phyloP scores from a whole-genome alignment of 2,797 vertebrate genomes.

The Champsocephalus gunnari region DNA sequence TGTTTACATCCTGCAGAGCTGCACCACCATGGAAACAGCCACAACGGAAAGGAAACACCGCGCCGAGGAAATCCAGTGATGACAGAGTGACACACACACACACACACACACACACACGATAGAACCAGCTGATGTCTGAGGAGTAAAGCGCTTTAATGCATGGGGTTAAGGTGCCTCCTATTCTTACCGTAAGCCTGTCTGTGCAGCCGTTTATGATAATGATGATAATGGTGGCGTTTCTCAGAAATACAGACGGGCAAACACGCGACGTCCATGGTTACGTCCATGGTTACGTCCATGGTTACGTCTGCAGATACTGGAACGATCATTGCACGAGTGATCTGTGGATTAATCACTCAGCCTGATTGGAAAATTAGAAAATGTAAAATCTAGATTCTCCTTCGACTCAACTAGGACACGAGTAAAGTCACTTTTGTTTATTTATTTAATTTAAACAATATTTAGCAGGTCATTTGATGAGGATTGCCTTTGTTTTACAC shows the following conservation, averaged over 20 bases:
- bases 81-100: conserved; percentile 67
- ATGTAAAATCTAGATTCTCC: too few species aligned
- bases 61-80: conserved; percentile 78
- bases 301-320: not conserved
- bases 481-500: not conserved
- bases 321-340: too few species aligned
- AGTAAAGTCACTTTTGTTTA: too few species aligned
- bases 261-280: conserved; percentile 50
- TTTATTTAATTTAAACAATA: not conserved
- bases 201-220: conserved; percentile 37
- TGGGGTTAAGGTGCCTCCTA: conserved; percentile 46
- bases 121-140: conserved; percentile 54
- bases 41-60: conserved; percentile 66
- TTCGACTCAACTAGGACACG: too few species aligned
- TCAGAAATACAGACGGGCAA: conserved; percentile 45
- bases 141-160: conserved; percentile 24
- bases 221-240: conserved; percentile 41
- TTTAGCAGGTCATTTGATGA: not conserved
- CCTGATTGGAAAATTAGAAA: too few species aligned
- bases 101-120: conserved; percentile 48
- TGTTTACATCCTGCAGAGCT: conserved; percentile 53
- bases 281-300: not conserved
- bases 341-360: too few species aligned
- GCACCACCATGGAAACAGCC: conserved; percentile 59
- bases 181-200: conserved; percentile 60